Evolutionary conservation across 2,888 invertebrate genomes (phyloP).

Genomic region (Eupelmus urozonus): DNA sequence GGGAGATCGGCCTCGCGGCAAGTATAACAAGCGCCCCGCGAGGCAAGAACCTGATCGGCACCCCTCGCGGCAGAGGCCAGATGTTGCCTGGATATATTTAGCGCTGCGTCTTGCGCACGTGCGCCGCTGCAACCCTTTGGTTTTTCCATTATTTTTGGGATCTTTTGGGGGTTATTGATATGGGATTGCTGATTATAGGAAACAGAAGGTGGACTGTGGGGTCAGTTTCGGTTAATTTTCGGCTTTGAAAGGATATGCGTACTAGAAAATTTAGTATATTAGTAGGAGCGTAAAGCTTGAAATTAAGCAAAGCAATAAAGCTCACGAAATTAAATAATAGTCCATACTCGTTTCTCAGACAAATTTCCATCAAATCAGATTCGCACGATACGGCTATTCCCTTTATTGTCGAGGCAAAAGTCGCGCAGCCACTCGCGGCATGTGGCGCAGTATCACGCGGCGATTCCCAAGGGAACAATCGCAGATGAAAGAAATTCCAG

Average conservation of each 20-base stretch:
- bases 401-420: not conserved
- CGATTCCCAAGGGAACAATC: slow-evolving; percentile 56
- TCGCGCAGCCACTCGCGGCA: slow-evolving; percentile 31
- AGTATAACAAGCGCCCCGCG: no score
- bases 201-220: no score
- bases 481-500: slow-evolving; percentile 11
- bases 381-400: not conserved
- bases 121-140: not conserved
- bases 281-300: no score
- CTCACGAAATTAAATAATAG: no score
- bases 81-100: slow-evolving; percentile 9
- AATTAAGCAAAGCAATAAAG: no score
- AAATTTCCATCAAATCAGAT: not conserved
- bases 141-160: no score
- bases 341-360: not conserved
- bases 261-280: no score
- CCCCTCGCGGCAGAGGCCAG: not conserved
- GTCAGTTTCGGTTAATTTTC: no score
- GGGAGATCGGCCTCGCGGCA: slow-evolving; percentile 19
- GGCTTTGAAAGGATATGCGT: no score
- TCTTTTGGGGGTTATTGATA: no score
- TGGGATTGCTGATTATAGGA: no score
- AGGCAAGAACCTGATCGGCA: no score
- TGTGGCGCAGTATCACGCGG: slow-evolving; percentile 46
- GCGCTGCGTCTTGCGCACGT: not conserved